These are phyloP conservation scores for Stigmatopora nigra DNA, from an alignment of 2,113 vertebrate genomes.

Conservation along the genomic window DNA sequence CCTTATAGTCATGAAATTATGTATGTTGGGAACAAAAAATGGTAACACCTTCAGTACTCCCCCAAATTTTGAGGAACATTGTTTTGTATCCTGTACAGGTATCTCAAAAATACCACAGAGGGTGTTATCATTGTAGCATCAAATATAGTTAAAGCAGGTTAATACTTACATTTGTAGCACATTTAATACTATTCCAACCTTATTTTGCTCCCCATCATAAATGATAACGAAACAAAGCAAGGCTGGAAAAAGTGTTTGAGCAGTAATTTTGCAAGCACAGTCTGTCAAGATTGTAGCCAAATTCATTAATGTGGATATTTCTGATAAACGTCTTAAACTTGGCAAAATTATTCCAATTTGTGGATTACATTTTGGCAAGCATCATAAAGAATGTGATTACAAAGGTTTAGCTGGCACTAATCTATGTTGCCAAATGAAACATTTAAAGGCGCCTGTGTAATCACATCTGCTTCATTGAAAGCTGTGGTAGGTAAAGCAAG, in stretches of 20 bases:
- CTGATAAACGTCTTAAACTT: constrained; percentile 9
- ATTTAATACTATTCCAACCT: constrained; percentile 31
- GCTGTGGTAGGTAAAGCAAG: constrained; percentile 19
- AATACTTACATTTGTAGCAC: constrained; percentile 25
- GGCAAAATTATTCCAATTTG: constrained; percentile 15
- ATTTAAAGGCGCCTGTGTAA: constrained; percentile 15
- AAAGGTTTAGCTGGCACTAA: constrained; percentile 11
- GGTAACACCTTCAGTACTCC: too few relatives aligned
- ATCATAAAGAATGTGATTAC: constrained; percentile 47
- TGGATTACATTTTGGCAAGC: constrained; percentile 25
- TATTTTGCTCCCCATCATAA: constrained; percentile 26
- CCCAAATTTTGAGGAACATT: too few relatives aligned
- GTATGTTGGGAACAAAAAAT: too few relatives aligned
- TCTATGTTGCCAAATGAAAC: constrained; percentile 12
- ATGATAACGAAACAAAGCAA: constrained; percentile 22
- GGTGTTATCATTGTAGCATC: constrained; percentile 42
- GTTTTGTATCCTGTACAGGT: too few relatives aligned
- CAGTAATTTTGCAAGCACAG: constrained; percentile 21
- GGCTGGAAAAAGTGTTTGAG: constrained; percentile 43
- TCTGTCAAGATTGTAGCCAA: constrained; percentile 10
- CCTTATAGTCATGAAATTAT: too few relatives aligned
- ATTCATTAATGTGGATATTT: neutral
- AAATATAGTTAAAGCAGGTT: constrained; percentile 24
- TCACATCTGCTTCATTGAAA: constrained; percentile 43
- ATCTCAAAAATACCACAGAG: constrained; percentile 18